Conservation (phyloP, 2,113 vertebrate genomes). For the Dromaius novaehollandiae region DNA sequence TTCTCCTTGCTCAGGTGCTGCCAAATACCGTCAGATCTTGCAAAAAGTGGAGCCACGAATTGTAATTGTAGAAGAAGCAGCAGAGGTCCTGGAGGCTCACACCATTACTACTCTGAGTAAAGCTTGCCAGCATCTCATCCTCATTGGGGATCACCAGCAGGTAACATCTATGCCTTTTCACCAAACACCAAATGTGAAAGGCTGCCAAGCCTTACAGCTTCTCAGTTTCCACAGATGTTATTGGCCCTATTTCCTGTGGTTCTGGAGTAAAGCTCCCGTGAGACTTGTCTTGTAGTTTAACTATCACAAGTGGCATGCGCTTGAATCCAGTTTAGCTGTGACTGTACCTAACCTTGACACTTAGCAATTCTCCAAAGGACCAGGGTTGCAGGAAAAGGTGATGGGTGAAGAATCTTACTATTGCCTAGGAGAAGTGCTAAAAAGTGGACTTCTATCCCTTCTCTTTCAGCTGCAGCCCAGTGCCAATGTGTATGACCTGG, state of each 20-base stretch:
- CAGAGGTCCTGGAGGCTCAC: slow-evolving; percentile 95
- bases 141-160: slow-evolving; percentile 98
- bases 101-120: slow-evolving; percentile 89
- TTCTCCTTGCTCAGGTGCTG: slow-evolving; percentile 80
- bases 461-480: slow-evolving; percentile 86
- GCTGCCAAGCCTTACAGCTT: not conserved
- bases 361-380: not conserved
- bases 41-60: slow-evolving; percentile 84
- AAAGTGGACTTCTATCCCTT: not conserved
- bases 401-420: not conserved
- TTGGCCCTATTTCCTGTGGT: not conserved
- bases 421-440: not conserved
- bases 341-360: not conserved
- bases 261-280: not conserved
- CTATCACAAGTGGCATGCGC: not conserved
- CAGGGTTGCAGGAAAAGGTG: not conserved
- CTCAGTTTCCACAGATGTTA: not conserved
- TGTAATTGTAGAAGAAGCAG: slow-evolving; percentile 94
- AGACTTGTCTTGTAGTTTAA: not conserved
- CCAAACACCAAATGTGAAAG: not conserved
- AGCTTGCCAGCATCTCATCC: slow-evolving; percentile 93
- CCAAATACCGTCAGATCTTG: slow-evolving; percentile 86
- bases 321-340: not conserved
- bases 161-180: slow-evolving; percentile 54
- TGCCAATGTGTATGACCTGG: slow-evolving; percentile 92